These are phyloP conservation scores for Artemia sp. DNA, from an alignment of 2,888 invertebrate genomes.

Conservation along the genomic window DNA sequence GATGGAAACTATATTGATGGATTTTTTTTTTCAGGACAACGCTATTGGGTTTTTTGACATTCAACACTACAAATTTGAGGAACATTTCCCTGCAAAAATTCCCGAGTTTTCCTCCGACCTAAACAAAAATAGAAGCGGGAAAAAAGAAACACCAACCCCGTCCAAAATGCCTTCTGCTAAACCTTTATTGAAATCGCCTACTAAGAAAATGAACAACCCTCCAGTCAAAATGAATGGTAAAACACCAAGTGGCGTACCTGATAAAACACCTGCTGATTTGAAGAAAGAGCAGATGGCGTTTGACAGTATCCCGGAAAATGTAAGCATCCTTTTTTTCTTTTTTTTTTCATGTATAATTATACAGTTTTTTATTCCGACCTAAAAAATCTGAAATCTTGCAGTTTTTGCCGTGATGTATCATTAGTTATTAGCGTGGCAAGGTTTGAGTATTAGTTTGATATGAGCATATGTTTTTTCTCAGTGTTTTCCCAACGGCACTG, in stretches of 20 bases:
- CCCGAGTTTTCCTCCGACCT: conserved; percentile 43
- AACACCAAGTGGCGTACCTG: conserved; percentile 22
- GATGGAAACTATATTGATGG: too few species aligned
- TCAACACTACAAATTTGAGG: conserved; percentile 47
- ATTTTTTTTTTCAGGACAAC: conserved; percentile 35
- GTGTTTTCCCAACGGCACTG: too few species aligned
- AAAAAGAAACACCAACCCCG: conserved; percentile 11
- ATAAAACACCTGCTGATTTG: conserved; percentile 24
- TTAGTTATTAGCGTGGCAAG: too few species aligned
- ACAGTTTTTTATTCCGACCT: neutral
- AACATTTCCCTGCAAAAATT: conserved; percentile 60
- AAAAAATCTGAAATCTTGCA: too few species aligned
- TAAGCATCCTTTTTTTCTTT: neutral
- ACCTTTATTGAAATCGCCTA: neutral
- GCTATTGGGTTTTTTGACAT: conserved; percentile 46
- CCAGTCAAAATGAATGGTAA: neutral
- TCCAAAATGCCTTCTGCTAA: neutral
- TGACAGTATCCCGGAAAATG: neutral
- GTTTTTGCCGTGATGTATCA: too few species aligned
- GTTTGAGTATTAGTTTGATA: too few species aligned
- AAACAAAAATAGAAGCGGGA: neutral
- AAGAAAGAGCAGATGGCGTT: neutral
- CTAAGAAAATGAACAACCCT: neutral
- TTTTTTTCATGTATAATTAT: neutral
- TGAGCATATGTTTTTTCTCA: too few species aligned